Conservation (phyloP, 2,888 invertebrate genomes). For the Tetragonula carbonaria region DNA sequence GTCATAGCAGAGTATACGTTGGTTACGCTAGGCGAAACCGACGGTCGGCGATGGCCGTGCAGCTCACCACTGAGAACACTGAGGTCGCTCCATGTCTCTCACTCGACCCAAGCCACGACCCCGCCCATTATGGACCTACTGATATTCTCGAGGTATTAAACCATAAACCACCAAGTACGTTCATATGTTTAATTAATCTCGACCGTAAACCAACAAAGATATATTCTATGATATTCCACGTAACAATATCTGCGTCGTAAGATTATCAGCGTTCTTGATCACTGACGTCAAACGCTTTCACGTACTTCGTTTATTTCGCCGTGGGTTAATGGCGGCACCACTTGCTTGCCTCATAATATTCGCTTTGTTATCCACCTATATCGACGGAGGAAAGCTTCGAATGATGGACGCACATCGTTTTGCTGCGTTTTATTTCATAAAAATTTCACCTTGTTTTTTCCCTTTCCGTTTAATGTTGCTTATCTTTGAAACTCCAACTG, state of each 20-base stretch:
- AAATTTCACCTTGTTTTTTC: not conserved
- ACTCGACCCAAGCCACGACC: constrained; percentile 66
- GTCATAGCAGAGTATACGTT: constrained; percentile 74
- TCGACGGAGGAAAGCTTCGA: constrained; percentile 48
- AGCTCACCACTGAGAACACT: constrained; percentile 75
- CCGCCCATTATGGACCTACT: constrained; percentile 60
- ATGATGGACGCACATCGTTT: not conserved
- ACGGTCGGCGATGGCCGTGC: constrained; percentile 74
- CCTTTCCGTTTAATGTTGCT: not conserved
- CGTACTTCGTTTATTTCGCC: constrained; percentile 49
- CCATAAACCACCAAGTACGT: constrained; percentile 52
- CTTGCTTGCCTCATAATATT: constrained; percentile 40
- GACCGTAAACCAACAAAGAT: constrained; percentile 43
- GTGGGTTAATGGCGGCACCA: constrained; percentile 59
- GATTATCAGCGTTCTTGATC: constrained; percentile 62
- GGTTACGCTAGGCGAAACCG: constrained; percentile 68
- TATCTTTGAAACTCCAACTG: constrained; percentile 10
- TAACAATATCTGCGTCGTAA: constrained; percentile 58
- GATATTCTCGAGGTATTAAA: constrained; percentile 44
- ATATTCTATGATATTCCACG: constrained; percentile 52
- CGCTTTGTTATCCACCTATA: constrained; percentile 41
- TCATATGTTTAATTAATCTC: constrained; percentile 41
- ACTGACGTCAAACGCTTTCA: constrained; percentile 63
- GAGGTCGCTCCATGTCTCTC: constrained; percentile 77
- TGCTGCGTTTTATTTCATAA: not conserved